phyloP scores from a whole-genome alignment of 2,113 vertebrate species.

The Probosciger aterrimus region DNA sequence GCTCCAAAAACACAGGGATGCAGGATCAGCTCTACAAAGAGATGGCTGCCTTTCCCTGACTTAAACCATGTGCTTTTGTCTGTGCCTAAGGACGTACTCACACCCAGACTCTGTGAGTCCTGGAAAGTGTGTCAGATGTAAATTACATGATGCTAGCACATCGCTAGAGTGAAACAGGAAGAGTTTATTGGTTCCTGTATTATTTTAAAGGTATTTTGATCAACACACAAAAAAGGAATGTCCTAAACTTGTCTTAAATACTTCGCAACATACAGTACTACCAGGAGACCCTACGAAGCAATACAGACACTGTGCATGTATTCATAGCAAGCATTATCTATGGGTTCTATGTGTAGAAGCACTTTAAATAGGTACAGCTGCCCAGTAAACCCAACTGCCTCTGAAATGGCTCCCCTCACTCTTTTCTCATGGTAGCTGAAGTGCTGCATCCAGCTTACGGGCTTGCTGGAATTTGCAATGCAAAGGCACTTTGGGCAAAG shows the following conservation, averaged over 20 bases:
- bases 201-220: neutral
- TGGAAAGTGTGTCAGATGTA: constrained; percentile 52
- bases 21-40: neutral
- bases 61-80: neutral
- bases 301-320: neutral
- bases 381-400: neutral
- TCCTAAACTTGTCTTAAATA: neutral
- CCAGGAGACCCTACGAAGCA: neutral
- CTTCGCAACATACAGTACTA: neutral
- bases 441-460: neutral
- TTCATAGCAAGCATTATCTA: neutral
- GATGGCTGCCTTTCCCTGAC: neutral
- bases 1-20: neutral
- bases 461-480: neutral
- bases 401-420: neutral
- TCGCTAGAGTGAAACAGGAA: constrained; percentile 17
- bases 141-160: constrained; percentile 52
- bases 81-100: constrained; percentile 18
- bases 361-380: neutral
- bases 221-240: neutral
- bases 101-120: constrained; percentile 39
- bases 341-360: neutral
- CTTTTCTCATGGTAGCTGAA: neutral
- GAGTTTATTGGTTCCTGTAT: neutral
- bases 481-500: constrained; percentile 1